Evolutionary conservation across 2,113 vertebrate genomes (phyloP), one percentile per base, ranked within the genome.

Genomic region (Penelope pileata): DNA sequence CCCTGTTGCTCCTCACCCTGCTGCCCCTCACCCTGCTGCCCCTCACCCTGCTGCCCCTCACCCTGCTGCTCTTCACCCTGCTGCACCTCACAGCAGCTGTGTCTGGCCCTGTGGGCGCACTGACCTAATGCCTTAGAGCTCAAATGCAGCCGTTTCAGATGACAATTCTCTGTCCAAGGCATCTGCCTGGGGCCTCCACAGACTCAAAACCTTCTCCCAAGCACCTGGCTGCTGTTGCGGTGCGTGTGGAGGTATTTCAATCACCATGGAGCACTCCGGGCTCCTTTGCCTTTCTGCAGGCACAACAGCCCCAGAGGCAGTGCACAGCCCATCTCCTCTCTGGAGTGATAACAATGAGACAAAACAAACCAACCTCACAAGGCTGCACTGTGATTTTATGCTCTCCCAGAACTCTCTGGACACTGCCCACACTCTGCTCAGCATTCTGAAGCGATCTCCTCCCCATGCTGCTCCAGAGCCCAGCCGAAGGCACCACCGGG

Each of bases 371-470:
- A 42, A 19, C 9, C 14, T 42, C 45, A 11, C 6, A 3, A 12
- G 18, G 16, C 16, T 24, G 29, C 12, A 17, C 40, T 45, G 72
- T n/a, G 51, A 17, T n/a, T 1, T 7, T 29, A 24, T 6, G 21
- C 42, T 5, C 1, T 10, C 54, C 59, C 15, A 30, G 50, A 23
- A 29, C 40, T 22, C 32, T 17, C 5, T 6, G 47, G 47, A 10
- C 15, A 42, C 81, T 40, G 59, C 45, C 59, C 50, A 5, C 2
- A 3, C 36, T 47, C 36, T 34, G 15, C 43, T 15, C 18, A 32
- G 38, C 32, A 10, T 1, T 3, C 6, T 1, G 4, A 6, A 22
- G 45, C 0, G 0, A 7, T 19, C 19, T 12, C 22, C 4, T 19
- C 32, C 50, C 15, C 29, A 4, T 3, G 27, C 64, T 66, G 72